These are phyloP conservation scores for Monopterus albus DNA, from an alignment of 2,113 vertebrate species.

Conservation along the genomic window DNA sequence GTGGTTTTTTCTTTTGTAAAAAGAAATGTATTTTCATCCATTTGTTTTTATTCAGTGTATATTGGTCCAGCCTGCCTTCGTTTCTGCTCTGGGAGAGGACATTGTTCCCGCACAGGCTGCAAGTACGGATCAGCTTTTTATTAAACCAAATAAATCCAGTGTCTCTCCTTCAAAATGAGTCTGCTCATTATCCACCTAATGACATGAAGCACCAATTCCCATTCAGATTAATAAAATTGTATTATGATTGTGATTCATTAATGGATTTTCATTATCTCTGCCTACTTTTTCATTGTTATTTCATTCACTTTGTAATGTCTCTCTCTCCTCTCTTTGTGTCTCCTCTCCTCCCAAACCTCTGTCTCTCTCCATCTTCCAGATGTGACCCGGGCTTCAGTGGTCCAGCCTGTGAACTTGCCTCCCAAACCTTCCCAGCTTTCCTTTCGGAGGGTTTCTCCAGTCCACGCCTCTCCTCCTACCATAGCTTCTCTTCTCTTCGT, in stretches of 20 bases:
- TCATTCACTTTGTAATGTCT: conserved; percentile 16
- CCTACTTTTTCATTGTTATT: conserved; percentile 43
- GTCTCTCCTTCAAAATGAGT: conserved; percentile 36
- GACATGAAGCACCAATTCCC: conserved; percentile 36
- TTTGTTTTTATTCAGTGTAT: conserved; percentile 88
- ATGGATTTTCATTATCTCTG: conserved; percentile 54
- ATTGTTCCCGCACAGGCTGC: conserved; percentile 95
- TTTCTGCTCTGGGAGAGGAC: conserved; percentile 97
- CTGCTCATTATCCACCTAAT: conserved; percentile 37
- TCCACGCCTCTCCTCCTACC: conserved; percentile 95
- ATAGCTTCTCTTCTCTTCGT: conserved; percentile 96
- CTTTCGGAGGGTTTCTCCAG: conserved; percentile 94
- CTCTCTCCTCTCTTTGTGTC: background rate
- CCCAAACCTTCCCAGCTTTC: conserved; percentile 94
- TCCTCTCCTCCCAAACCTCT: background rate
- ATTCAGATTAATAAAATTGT: conserved; percentile 51
- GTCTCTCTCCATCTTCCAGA: conserved; percentile 69
- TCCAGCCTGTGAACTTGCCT: conserved; percentile 93
- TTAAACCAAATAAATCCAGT: conserved; percentile 60
- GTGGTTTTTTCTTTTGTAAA: background rate
- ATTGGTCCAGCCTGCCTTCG: conserved; percentile 95
- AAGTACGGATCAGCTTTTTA: conserved; percentile 85
- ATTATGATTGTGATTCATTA: conserved; percentile 59
- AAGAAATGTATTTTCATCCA: conserved; percentile 42
- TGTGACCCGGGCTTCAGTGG: conserved; percentile 97